Evolutionary conservation across 2,888 invertebrate species (phyloP), one percentile per base, ranked within the genome.

Genomic region (Ophonus ardosiacus): DNA sequence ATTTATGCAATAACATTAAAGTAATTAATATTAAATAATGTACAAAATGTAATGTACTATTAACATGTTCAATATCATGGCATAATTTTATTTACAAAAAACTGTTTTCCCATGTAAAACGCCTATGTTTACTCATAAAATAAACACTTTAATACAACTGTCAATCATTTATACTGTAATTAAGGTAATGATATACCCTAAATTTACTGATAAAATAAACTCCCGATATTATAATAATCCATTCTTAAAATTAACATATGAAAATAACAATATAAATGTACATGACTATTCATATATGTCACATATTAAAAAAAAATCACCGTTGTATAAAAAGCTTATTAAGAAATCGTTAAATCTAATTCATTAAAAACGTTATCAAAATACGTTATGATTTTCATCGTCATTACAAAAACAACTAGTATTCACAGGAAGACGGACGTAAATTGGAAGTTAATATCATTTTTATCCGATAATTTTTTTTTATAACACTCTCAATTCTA

Each of bases 381-480:
- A 40, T 74, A 74, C 71, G 71, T 74, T 8, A 43, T 31, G 38
- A 24, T n/a, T 24, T n/a, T 38, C 40, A 2, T 40, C 21, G 40
- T 17, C 40, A 8, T 17, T 74, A 74, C 7, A 74, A 40, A 10
- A 68, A 68, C 24, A 63, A 65, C 65, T 38, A 40, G 40, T 31
- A 68, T 31, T 68, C 40, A 18, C 71, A 74, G 71, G 71, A 74
- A 74, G 71, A 74, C 71, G 18, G 18, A 74, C 40, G 40, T 74
- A 43, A 40, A 74, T n/a, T 74, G 71, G 71, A 74, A 74, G 71
- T 40, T 74, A 74, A 43, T 74, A 74, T 38, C 68, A 65, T 68
- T 74, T n/a, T 7, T 74, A n/a, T 74, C 40, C 43, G 18, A 43
- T 40, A 74, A 71, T 40, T 18, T 18, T 15, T 17, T 38, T 68